Percentiles rank a stretch among this genome's conserved stretches.
These are phyloP conservation scores for Carollia perspicillata DNA, from an alignment of 2,113 vertebrate genomes.

Conservation along the genomic window DNA sequence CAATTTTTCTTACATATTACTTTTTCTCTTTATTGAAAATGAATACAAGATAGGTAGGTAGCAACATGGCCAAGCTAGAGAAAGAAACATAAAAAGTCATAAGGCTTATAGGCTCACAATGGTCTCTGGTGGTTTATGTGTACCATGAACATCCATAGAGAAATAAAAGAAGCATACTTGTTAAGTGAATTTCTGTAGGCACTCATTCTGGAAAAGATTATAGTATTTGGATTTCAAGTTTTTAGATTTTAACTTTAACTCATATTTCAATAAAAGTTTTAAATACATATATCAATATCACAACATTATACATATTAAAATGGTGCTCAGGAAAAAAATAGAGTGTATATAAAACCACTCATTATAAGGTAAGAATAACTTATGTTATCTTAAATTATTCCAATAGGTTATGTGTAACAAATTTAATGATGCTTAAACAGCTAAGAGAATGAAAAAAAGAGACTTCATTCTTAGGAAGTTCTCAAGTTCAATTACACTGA, in stretches of 20 bases:
- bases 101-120: not conserved
- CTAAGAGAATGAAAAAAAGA: not conserved
- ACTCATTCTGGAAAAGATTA: not conserved
- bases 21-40: not conserved
- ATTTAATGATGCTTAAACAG: not conserved
- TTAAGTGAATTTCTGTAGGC: not conserved
- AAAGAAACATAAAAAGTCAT: not conserved
- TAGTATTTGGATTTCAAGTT: not conserved
- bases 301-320: not conserved
- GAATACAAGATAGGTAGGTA: not conserved
- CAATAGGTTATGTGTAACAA: not conserved
- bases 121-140: not conserved
- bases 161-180: not conserved
- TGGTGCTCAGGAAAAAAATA: not conserved
- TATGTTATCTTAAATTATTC: not conserved
- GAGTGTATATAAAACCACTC: not conserved
- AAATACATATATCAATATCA: not conserved
- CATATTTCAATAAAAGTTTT: not conserved
- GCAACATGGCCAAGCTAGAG: not conserved
- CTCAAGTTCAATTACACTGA: not conserved
- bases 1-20: not conserved
- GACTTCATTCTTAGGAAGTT: not conserved
- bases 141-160: not conserved
- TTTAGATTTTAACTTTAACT: not conserved
- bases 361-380: not conserved